Conservation (phyloP, 1,140 invertebrate species). For the Drosophila sproati region DNA sequence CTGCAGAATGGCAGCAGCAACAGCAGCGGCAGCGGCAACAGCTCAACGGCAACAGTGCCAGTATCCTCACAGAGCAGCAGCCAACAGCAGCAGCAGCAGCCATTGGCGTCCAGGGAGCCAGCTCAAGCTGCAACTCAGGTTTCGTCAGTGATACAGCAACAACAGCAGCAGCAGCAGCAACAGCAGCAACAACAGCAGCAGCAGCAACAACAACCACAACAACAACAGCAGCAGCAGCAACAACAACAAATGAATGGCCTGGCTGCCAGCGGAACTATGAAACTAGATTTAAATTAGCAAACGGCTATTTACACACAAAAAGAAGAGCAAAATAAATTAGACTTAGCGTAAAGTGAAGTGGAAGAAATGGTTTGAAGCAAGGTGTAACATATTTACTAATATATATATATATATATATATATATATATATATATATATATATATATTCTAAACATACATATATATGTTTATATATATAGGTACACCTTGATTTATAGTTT, state of each 20-base stretch:
- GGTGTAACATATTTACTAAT: not conserved
- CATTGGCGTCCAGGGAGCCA: conserved; percentile 3
- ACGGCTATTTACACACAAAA: conserved; percentile 10
- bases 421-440: too few species aligned
- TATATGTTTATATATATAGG: too few species aligned
- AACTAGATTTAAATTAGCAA: conserved; percentile 70
- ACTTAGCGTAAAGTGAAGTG: conserved; percentile 31
- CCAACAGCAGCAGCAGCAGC: conserved; percentile 15
- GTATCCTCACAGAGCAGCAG: conserved; percentile 10
- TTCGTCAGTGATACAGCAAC: conserved; percentile 14
- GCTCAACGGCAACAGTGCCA: not conserved
- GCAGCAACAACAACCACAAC: conserved; percentile 28
- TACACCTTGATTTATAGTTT: too few species aligned
- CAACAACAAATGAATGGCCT: conserved; percentile 75
- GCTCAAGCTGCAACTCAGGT: conserved; percentile 17
- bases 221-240: conserved; percentile 25
- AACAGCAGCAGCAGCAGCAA: conserved; percentile 19
- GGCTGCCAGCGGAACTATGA: conserved; percentile 52
- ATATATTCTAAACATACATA: too few species aligned
- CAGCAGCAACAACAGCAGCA: conserved; percentile 19
- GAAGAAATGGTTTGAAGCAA: not conserved
- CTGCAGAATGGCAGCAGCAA: conserved; percentile 31
- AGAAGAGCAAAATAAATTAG: conserved; percentile 65
- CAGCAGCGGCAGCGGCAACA: not conserved
- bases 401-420: too few species aligned